phyloP scores from a whole-genome alignment of 2,113 vertebrate genomes.

The Xiphophorus hellerii region DNA sequence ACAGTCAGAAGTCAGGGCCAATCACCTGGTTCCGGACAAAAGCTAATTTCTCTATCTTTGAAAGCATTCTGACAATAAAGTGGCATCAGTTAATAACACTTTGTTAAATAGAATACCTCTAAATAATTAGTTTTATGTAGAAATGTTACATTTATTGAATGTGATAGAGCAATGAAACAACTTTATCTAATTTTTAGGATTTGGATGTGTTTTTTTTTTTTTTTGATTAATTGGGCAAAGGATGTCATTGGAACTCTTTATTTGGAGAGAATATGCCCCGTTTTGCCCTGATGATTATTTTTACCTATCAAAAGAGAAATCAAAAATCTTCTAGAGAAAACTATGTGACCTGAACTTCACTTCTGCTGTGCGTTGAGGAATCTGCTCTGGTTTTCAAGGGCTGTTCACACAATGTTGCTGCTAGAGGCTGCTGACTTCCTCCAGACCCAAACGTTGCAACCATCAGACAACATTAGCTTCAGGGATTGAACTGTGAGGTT shows the following conservation, averaged over 20 bases:
- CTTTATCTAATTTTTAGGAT: no score
- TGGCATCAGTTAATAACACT: not conserved
- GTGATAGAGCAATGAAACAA: not conserved
- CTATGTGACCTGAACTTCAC: constrained; percentile 54
- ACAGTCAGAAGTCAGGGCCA: no score
- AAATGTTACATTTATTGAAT: not conserved
- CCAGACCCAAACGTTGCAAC: constrained; percentile 37
- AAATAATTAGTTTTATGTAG: not conserved
- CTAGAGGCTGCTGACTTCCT: constrained; percentile 63
- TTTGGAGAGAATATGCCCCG: not conserved
- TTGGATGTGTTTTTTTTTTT: not conserved
- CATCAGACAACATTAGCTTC: constrained; percentile 56
- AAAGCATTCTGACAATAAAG: not conserved
- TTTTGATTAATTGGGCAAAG: not conserved
- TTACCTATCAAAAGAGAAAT: constrained; percentile 10
- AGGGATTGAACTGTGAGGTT: constrained; percentile 43
- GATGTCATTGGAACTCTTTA: not conserved
- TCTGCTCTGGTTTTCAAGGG: constrained; percentile 49
- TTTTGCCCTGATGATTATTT: not conserved
- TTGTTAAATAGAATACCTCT: not conserved
- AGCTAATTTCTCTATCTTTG: not conserved
- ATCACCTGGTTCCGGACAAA: not conserved
- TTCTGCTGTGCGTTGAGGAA: constrained; percentile 46
- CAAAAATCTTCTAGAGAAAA: constrained; percentile 36
- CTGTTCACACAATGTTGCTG: constrained; percentile 21